phyloP scores from a whole-genome alignment of 2,888 invertebrate genomes.

The Eugnorisma glareosa region DNA sequence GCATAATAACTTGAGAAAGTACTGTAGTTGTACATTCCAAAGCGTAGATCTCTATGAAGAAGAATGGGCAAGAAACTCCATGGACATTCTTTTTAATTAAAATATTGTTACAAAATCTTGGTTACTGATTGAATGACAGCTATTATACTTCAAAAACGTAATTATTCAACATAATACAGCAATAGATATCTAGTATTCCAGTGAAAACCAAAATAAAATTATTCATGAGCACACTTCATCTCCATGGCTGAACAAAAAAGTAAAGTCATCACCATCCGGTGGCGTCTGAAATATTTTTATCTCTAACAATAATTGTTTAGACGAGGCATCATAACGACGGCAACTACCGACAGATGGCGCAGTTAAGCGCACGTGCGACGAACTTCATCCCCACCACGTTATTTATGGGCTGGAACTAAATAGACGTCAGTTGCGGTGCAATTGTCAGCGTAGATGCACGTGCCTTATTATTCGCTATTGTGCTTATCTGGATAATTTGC shows the following conservation, averaged over 20 bases:
- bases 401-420: conserved; percentile 52
- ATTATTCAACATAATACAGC: conserved; percentile 7
- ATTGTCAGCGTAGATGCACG: conserved; percentile 29
- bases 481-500: not conserved
- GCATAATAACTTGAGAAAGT: too few species aligned
- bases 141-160: conserved; percentile 6
- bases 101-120: too few species aligned
- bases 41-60: too few species aligned
- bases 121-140: not conserved
- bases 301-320: conserved; percentile 59
- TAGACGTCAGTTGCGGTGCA: conserved; percentile 42
- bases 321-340: conserved; percentile 51
- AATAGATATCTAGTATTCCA: conserved; percentile 35
- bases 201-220: conserved; percentile 43
- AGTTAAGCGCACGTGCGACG: conserved; percentile 62
- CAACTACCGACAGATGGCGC: conserved; percentile 59
- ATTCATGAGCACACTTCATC: conserved; percentile 44
- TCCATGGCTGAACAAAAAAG: conserved; percentile 33
- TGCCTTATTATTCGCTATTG: not conserved
- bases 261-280: conserved; percentile 39
- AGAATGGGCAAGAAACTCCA: too few species aligned
- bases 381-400: conserved; percentile 55
- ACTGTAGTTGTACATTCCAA: too few species aligned
- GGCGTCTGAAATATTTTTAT: conserved; percentile 58
- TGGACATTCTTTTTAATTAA: too few species aligned